Evolutionary conservation across 2,888 invertebrate genomes (phyloP).

Genomic region (Patella pellucida): DNA sequence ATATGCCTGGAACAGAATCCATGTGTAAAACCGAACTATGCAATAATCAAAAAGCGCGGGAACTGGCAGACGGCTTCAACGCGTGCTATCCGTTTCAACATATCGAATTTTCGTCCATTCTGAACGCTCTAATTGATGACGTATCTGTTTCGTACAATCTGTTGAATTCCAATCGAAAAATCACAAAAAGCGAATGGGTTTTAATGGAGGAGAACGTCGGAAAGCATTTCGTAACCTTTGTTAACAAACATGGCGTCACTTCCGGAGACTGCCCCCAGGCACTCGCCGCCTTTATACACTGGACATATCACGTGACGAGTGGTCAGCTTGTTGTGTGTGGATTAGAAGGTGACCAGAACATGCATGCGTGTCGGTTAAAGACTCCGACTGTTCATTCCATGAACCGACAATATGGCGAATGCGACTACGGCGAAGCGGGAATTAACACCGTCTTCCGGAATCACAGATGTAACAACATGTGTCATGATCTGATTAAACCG

Average conservation of each 20-base stretch:
- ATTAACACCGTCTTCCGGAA: slow-evolving; percentile 28
- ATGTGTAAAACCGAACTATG: slow-evolving; percentile 35
- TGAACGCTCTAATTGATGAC: slow-evolving; percentile 38
- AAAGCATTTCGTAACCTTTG: slow-evolving; percentile 17
- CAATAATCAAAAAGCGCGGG: slow-evolving; percentile 31
- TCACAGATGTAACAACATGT: slow-evolving; percentile 37
- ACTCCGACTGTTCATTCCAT: slow-evolving; percentile 37
- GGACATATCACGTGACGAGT: slow-evolving; percentile 30
- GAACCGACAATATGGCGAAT: slow-evolving; percentile 26
- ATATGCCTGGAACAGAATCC: slow-evolving; percentile 29
- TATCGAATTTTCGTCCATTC: slow-evolving; percentile 27
- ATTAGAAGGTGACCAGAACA: slow-evolving; percentile 33
- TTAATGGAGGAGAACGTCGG: slow-evolving; percentile 35
- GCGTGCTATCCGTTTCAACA: slow-evolving; percentile 14
- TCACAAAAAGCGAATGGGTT: slow-evolving; percentile 32
- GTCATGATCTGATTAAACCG: slow-evolving; percentile 21
- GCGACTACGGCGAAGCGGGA: slow-evolving; percentile 29
- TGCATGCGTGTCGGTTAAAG: slow-evolving; percentile 25
- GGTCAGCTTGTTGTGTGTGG: slow-evolving; percentile 35
- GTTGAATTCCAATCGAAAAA: slow-evolving; percentile 27
- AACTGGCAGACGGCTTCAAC: slow-evolving; percentile 33
- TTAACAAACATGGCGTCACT: slow-evolving; percentile 21
- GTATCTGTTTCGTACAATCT: slow-evolving; percentile 33
- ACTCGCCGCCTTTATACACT: slow-evolving; percentile 37
- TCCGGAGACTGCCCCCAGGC: not conserved